A percentile compares a stretch with the other conserved stretches of the same genome.
Conservation (phyloP, 2,113 vertebrate genomes). For the Hymenochirus boettgeri region DNA sequence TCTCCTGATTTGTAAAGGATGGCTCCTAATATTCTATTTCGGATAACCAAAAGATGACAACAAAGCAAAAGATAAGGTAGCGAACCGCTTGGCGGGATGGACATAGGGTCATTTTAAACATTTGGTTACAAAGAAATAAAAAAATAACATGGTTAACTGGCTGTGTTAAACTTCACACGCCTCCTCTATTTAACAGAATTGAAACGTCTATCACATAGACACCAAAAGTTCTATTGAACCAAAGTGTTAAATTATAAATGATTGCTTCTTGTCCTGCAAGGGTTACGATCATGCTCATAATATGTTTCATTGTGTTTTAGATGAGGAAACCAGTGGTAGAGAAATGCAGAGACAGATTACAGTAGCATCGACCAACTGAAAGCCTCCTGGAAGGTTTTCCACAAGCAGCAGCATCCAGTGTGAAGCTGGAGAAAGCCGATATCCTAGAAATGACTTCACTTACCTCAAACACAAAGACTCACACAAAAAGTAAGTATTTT, state of each 20-base stretch:
- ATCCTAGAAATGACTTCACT: slow-evolving; percentile 57
- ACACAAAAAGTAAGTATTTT: slow-evolving; percentile 52
- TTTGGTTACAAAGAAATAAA: too few relatives aligned
- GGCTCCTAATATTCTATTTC: slow-evolving; percentile 53
- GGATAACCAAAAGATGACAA: slow-evolving; percentile 47
- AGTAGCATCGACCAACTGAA: slow-evolving; percentile 80
- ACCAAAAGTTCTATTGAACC: too few relatives aligned
- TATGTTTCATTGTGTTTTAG: too few relatives aligned
- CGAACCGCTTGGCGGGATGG: too few relatives aligned
- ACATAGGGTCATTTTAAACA: too few relatives aligned
- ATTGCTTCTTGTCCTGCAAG: too few relatives aligned
- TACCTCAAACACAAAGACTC: slow-evolving; percentile 60
- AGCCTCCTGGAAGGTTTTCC: slow-evolving; percentile 58
- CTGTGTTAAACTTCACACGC: too few relatives aligned
- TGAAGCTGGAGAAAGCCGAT: slow-evolving; percentile 64
- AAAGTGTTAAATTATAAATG: too few relatives aligned
- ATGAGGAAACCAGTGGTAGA: slow-evolving; percentile 72
- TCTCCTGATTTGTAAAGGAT: slow-evolving; percentile 36
- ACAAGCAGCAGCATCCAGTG: slow-evolving; percentile 52
- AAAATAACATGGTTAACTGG: too few relatives aligned
- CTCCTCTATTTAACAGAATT: too few relatives aligned
- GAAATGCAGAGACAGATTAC: slow-evolving; percentile 80
- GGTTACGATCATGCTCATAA: too few relatives aligned
- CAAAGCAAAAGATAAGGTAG: slow-evolving; percentile 66
- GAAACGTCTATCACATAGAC: too few relatives aligned